Percentiles rank a stretch among this genome's conserved stretches.
These are phyloP conservation scores for Ariopsis seemanni DNA, from an alignment of 2,113 vertebrate species.

Conservation along the genomic window DNA sequence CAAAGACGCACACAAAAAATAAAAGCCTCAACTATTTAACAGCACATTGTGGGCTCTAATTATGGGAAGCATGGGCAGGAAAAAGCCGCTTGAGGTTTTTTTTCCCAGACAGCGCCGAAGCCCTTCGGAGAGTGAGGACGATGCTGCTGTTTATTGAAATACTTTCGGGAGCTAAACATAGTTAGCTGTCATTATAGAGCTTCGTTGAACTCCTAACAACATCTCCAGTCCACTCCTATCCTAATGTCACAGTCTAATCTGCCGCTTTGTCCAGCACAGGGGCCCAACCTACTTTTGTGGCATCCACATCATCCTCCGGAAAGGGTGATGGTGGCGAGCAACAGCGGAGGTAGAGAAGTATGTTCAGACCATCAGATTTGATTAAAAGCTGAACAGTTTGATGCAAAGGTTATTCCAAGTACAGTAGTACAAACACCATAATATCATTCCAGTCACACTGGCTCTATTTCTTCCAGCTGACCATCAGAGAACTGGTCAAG, in stretches of 20 bases:
- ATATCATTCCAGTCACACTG: not conserved
- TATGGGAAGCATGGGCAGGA: constrained; percentile 72
- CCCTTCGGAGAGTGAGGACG: constrained; percentile 67
- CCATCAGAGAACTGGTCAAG: not conserved
- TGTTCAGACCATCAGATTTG: constrained; percentile 64
- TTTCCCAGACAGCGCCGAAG: constrained; percentile 64
- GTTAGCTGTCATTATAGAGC: constrained; percentile 73
- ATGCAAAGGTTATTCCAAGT: constrained; percentile 18
- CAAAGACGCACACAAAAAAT: constrained; percentile 59
- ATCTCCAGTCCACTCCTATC: constrained; percentile 61
- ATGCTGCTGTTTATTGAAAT: constrained; percentile 72
- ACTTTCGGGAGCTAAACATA: constrained; percentile 73
- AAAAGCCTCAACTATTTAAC: constrained; percentile 79
- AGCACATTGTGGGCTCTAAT: constrained; percentile 74
- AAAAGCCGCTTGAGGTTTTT: constrained; percentile 70
- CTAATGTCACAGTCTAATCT: constrained; percentile 67
- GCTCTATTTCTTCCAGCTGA: not conserved
- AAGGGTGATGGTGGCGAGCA: constrained; percentile 43
- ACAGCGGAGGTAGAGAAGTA: constrained; percentile 55
- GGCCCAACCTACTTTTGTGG: constrained; percentile 46
- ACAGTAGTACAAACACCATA: not conserved
- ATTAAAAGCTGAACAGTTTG: constrained; percentile 60
- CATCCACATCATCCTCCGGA: constrained; percentile 70
- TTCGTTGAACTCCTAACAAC: constrained; percentile 56
- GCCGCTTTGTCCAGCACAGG: constrained; percentile 61